These are phyloP conservation scores for Machimus rusticus DNA, from an alignment of 2,888 invertebrate species.

Conservation along the genomic window DNA sequence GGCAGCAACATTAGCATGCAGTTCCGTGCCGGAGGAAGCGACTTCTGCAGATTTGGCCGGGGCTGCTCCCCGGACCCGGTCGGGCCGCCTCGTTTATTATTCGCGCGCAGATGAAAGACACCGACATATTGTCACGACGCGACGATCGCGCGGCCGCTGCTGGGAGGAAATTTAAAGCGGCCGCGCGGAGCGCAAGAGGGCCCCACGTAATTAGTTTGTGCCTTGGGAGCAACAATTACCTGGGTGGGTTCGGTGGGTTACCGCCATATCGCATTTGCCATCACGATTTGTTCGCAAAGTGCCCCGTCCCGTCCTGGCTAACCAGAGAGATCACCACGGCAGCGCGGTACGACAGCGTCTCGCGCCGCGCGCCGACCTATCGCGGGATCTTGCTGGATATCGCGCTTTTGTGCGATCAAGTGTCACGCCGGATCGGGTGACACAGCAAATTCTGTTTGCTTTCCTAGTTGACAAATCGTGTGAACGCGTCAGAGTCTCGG, in stretches of 20 bases:
- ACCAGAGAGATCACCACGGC: neutral
- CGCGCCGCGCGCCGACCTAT: neutral
- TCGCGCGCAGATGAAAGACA: neutral
- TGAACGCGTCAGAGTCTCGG: constrained; percentile 22
- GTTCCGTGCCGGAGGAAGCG: neutral
- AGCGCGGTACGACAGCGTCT: neutral
- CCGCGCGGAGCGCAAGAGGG: neutral
- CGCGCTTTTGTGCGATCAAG: neutral
- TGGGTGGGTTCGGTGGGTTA: constrained; percentile 30
- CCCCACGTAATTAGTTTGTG: constrained; percentile 35
- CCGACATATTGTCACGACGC: constrained; percentile 29
- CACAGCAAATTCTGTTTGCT: constrained; percentile 40
- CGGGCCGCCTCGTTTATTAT: neutral
- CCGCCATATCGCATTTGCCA: constrained; percentile 31
- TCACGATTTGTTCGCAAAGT: constrained; percentile 10
- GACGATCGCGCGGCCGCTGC: constrained; percentile 2
- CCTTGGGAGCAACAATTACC: constrained; percentile 34
- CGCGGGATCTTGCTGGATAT: neutral
- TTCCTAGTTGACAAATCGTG: constrained; percentile 47
- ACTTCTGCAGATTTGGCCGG: constrained; percentile 6
- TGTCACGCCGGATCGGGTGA: constrained; percentile 30
- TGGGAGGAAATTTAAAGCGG: constrained; percentile 1
- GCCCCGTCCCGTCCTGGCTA: neutral
- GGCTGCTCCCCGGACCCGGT: neutral
- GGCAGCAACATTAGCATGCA: neutral